Conservation (phyloP, 2,113 vertebrate species). For the Crotophaga sulcirostris region DNA sequence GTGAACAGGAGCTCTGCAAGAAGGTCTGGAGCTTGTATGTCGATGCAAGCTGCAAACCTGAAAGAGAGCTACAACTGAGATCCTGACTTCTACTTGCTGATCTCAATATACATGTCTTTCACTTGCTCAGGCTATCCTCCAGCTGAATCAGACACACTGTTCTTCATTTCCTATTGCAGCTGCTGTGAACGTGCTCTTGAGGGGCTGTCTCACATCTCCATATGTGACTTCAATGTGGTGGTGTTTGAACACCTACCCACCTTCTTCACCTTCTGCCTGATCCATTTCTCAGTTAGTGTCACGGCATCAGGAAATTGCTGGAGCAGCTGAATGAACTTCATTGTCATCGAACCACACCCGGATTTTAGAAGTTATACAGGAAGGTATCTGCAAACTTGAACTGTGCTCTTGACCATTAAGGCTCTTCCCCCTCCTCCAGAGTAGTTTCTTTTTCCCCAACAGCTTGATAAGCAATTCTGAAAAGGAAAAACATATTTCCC, state of each 20-base stretch:
- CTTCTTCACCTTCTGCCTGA: background rate
- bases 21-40: background rate
- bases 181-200: background rate
- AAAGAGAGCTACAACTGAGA: background rate
- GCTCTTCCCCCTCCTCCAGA: background rate
- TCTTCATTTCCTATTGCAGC: background rate
- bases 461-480: conserved; percentile 11
- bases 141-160: accelerated
- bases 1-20: background rate
- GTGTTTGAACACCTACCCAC: background rate
- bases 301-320: background rate
- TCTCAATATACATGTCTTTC: background rate
- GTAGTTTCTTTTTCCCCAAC: background rate
- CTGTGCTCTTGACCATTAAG: background rate
- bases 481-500: background rate
- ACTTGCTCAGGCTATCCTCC: background rate
- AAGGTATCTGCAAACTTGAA: background rate
- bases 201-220: background rate
- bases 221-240: background rate
- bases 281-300: background rate
- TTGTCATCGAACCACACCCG: background rate
- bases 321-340: background rate
- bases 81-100: background rate
- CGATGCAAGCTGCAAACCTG: background rate
- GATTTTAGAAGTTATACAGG: background rate